A percentile compares a stretch with the other conserved stretches of the same genome.
Conservation (phyloP, 2,113 vertebrate genomes). For the Chitala chitala region DNA sequence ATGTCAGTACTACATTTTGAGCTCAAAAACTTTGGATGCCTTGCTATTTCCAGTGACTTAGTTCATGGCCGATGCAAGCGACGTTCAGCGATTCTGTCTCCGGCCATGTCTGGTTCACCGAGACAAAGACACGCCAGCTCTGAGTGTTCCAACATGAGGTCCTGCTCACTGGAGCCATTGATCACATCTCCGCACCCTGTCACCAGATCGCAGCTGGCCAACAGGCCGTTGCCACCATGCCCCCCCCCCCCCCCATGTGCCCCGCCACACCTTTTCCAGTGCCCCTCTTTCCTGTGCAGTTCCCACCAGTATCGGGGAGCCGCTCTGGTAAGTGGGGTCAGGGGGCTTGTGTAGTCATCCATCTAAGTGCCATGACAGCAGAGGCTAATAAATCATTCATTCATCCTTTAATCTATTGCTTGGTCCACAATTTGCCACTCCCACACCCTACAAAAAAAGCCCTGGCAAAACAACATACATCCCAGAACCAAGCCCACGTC, state of each 20-base stretch:
- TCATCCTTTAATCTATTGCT: conserved; percentile 73
- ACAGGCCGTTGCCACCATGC: conserved; percentile 32
- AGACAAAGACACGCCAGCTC: neutral
- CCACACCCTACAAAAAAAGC: conserved; percentile 30
- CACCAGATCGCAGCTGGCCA: conserved; percentile 68
- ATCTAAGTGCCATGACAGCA: conserved; percentile 71
- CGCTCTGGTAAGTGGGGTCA: conserved; percentile 73
- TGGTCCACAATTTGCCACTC: conserved; percentile 38
- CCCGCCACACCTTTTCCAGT: conserved; percentile 33
- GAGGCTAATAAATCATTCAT: conserved; percentile 79
- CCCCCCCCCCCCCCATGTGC: conserved; percentile 37
- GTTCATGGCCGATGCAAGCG: too few relatives aligned
- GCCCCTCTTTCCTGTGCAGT: conserved; percentile 39
- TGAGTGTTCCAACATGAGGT: neutral
- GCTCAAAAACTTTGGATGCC: too few relatives aligned
- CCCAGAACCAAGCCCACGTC: conserved; percentile 35
- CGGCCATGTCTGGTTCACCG: neutral
- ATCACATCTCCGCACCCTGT: conserved; percentile 72
- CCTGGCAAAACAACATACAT: conserved; percentile 57
- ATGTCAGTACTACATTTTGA: too few relatives aligned
- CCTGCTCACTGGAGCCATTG: conserved; percentile 50
- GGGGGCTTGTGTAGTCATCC: conserved; percentile 73
- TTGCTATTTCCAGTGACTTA: too few relatives aligned
- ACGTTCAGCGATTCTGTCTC: neutral
- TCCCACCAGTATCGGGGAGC: conserved; percentile 40